Percentiles rank a stretch among this genome's conserved stretches.
Evolutionary conservation across 53 echinoderm and acorn worm species (phyloP).

Genomic region (Arbacia lixula): DNA sequence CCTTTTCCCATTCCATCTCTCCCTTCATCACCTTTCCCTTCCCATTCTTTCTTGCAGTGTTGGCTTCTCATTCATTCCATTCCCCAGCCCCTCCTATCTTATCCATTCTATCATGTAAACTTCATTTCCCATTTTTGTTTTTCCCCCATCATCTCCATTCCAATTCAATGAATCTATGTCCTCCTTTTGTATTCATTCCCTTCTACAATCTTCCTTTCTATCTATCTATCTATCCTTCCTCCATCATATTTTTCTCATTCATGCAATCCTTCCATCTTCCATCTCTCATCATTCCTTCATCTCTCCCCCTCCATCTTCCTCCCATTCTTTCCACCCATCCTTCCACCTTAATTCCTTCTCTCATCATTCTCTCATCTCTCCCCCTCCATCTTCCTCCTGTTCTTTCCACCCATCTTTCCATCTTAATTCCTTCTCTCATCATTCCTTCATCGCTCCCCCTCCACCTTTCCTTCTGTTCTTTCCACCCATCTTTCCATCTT

Average conservation of each 20-base stretch:
- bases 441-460: background rate
- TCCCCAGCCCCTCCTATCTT: background rate
- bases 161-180: background rate
- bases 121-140: too few species aligned
- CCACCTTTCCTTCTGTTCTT: background rate
- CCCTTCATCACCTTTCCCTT: background rate
- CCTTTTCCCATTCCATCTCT: background rate
- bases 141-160: background rate
- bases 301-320: background rate
- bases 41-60: background rate
- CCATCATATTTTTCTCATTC: background rate
- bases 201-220: background rate
- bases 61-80: background rate
- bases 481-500: background rate
- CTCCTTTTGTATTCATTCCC: background rate
- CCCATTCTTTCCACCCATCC: background rate
- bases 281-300: too few species aligned
- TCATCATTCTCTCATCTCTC: background rate
- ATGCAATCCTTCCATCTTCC: background rate
- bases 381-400: background rate
- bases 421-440: background rate
- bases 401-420: background rate
- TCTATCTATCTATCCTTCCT: background rate
- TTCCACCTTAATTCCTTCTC: background rate
- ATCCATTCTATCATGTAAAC: background rate